phyloP scores from a whole-genome alignment of 2,797 vertebrate species.

The Brachyalestes nurse region DNA sequence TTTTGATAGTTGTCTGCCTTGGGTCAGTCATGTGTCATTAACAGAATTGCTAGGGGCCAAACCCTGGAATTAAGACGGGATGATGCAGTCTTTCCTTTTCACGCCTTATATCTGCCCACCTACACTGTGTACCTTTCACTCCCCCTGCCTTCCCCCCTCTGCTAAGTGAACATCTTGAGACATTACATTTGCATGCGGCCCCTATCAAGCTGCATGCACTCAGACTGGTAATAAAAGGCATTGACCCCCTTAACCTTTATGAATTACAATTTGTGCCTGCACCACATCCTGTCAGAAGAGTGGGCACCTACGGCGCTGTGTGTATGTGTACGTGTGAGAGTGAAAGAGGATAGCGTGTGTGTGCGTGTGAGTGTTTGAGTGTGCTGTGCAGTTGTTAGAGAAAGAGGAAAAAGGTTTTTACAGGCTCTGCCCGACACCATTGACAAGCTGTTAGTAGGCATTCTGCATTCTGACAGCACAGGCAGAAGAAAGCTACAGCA shows the following conservation, averaged over 20 bases:
- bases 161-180: slow-evolving; percentile 79
- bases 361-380: slow-evolving; percentile 30
- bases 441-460: slow-evolving; percentile 82
- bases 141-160: slow-evolving; percentile 24
- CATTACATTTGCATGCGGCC: slow-evolving; percentile 84
- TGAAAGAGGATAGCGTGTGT: slow-evolving; percentile 24
- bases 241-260: slow-evolving; percentile 89
- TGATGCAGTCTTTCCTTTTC: slow-evolving; percentile 11
- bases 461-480: slow-evolving; percentile 81
- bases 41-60: slow-evolving; percentile 72
- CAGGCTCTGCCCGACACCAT: slow-evolving; percentile 80
- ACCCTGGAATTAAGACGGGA: slow-evolving; percentile 67
- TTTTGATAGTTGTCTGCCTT: slow-evolving; percentile 76
- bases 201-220: slow-evolving; percentile 84
- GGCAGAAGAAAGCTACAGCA: slow-evolving; percentile 74
- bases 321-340: slow-evolving; percentile 68
- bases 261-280: slow-evolving; percentile 90
- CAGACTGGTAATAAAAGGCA: slow-evolving; percentile 88
- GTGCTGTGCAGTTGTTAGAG: slow-evolving; percentile 55
- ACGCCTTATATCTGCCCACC: slow-evolving; percentile 17
- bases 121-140: background rate
- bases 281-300: slow-evolving; percentile 86
- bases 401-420: slow-evolving; percentile 80
- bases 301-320: slow-evolving; percentile 78
- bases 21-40: slow-evolving; percentile 80